Base-by-base conservation (phyloP, 2,113 vertebrate species). In the Gymnogyps californianus region DNA sequence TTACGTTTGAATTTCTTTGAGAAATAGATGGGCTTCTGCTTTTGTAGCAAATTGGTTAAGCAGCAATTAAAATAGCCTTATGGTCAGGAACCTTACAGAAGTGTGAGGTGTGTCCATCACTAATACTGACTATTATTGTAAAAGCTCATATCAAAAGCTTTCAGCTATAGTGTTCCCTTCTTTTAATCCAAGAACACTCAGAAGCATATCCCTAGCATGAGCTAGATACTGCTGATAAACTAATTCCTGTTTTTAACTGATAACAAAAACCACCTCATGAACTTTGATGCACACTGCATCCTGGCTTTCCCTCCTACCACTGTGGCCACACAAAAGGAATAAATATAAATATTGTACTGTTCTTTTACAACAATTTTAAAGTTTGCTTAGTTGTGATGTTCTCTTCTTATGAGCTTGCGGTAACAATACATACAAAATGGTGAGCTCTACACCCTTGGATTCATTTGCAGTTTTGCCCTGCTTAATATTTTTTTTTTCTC, bases 11-110 rank as follows among this genome's bases (percentile, higher is more conserved):
- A 58, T 64, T 97, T 90, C 34, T 66, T 82, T 1, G 15, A 79
- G 49, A 64, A 74, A 90, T 14, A 82, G 31, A 84, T 47, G 26
- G 47, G 5, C 12, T 77, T 44, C 28, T 67, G 20, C 42, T 79
- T 75, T 64, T 54, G 36, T 54, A 58, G 46, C 32, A 94, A 91
- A 95, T 69, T 16, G 9, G 11, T 66, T 83, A 95, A 84, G 44
- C 29, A 83, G 67, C 81, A 90, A 94, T 96, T 89, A 88, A 96
- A 90, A 81, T n/a, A 54, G 8, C 61, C 61, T 64, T 84, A 38
- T 1, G 5, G 21, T 46, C 44, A 71, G 28, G 13, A 90, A 46
- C n/a, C 51, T 59, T 82, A 79, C 40, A 87, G 36, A 25, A 22
- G 13, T 16, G 8, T 13, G 26, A 47, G 5, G 11, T 24, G 15